phyloP scores from a whole-genome alignment of 2,888 invertebrate genomes.

The Catonia carolina region DNA sequence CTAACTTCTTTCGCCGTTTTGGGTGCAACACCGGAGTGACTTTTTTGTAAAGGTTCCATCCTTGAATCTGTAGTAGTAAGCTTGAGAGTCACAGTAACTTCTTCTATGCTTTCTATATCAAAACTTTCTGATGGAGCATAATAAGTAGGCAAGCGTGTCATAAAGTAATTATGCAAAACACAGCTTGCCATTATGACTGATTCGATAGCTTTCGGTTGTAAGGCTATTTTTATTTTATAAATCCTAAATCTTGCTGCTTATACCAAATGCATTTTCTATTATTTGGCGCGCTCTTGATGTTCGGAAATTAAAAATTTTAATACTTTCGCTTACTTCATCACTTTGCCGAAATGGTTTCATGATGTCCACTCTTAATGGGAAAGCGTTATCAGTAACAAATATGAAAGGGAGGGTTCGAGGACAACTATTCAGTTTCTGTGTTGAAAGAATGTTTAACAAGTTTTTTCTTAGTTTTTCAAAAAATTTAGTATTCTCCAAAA shows the following conservation, averaged over 20 bases:
- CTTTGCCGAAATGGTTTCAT: constrained; percentile 27
- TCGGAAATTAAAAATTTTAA: constrained; percentile 1
- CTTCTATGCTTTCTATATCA: constrained; percentile 21
- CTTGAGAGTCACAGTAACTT: constrained; percentile 8
- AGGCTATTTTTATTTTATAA: constrained; percentile 28
- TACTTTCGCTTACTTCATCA: not conserved
- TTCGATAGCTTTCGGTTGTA: constrained; percentile 25
- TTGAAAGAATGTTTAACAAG: constrained; percentile 18
- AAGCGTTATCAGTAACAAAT: constrained; percentile 35
- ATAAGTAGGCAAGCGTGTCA: not conserved
- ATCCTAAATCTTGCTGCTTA: constrained; percentile 26
- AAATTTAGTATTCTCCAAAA: constrained; percentile 32
- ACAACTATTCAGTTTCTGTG: constrained; percentile 16
- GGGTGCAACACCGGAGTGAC: not conserved
- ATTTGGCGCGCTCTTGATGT: constrained; percentile 5
- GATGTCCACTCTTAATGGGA: constrained; percentile 29
- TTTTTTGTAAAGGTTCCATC: not conserved
- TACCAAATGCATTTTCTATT: constrained; percentile 9
- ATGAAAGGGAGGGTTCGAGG: too few species aligned
- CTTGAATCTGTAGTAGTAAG: not conserved
- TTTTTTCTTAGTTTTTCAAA: constrained; percentile 27
- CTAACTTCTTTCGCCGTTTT: constrained; percentile 22
- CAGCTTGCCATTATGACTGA: constrained; percentile 27
- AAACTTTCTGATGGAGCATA: constrained; percentile 22
- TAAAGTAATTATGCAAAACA: constrained; percentile 31